Evolutionary conservation across 2,797 vertebrate genomes (phyloP).

Genomic region (Manis crassicaudata): DNA sequence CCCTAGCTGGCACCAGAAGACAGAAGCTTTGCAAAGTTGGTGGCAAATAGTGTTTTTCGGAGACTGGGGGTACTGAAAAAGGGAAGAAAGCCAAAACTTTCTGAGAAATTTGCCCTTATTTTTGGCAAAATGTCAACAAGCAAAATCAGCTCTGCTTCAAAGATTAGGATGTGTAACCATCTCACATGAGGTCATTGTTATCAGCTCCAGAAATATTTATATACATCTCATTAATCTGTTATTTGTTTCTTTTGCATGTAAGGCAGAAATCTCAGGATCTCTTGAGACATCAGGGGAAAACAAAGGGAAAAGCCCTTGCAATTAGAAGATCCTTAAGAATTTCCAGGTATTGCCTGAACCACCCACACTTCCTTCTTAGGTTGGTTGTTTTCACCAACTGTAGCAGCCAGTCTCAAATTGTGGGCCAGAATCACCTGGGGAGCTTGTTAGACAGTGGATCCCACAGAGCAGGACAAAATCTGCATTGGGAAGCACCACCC

Average conservation of each 20-base stretch:
- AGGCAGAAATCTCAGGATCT: background rate
- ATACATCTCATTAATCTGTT: background rate
- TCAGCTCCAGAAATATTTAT: background rate
- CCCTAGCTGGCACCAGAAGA: background rate
- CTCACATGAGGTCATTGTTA: background rate
- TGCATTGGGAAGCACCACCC: background rate
- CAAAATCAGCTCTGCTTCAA: background rate
- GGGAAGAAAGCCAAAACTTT: background rate
- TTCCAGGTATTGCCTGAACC: background rate
- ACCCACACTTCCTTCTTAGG: background rate
- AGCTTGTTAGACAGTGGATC: conserved; percentile 37
- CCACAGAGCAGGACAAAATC: background rate
- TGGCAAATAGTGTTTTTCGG: background rate
- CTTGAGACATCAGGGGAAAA: conserved; percentile 10
- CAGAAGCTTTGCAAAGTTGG: background rate
- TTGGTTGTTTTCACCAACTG: background rate
- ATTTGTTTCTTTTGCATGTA: background rate
- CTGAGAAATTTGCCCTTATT: background rate
- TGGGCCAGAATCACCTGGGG: background rate
- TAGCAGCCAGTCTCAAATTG: background rate
- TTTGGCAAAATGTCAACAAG: background rate
- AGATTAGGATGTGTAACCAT: background rate
- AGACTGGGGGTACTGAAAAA: conserved; percentile 5
- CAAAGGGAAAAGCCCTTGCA: background rate
- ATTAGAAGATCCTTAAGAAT: conserved; percentile 8